Evolutionary conservation across 1,140 invertebrate species (phyloP).

Genomic region (Belonocnema kinseyi): DNA sequence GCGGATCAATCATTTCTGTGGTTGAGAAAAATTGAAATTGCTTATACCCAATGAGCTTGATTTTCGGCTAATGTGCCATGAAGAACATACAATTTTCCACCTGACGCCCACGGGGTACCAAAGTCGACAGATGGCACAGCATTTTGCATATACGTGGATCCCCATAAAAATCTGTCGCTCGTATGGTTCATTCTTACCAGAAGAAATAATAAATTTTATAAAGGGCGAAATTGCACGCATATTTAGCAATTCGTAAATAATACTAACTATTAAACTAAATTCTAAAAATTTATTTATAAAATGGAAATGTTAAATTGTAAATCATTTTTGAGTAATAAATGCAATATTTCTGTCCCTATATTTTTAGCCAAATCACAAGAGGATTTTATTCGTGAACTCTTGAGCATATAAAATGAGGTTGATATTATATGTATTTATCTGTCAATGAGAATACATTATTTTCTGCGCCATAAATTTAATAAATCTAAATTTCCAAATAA

Average conservation of each 20-base stretch:
- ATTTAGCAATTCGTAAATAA: not conserved
- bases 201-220: not conserved
- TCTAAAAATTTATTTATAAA: too few species aligned
- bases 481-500: too few species aligned
- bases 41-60: not conserved
- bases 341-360: too few species aligned
- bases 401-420: too few species aligned
- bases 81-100: slow-evolving; percentile 51
- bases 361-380: too few species aligned
- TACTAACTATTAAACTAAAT: too few species aligned
- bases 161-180: slow-evolving; percentile 44
- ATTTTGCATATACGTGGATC: slow-evolving; percentile 48
- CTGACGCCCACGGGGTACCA: slow-evolving; percentile 43
- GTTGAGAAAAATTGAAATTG: slow-evolving; percentile 3
- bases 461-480: too few species aligned
- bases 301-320: too few species aligned
- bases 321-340: too few species aligned
- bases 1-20: not conserved
- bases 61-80: slow-evolving; percentile 46
- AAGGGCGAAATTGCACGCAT: not conserved
- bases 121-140: slow-evolving; percentile 46
- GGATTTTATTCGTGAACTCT: too few species aligned
- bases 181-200: slow-evolving; percentile 34
- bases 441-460: too few species aligned
- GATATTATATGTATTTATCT: too few species aligned